These are phyloP conservation scores for Tachystola acroxantha DNA, from an alignment of 2,888 invertebrate species.

Conservation along the genomic window DNA sequence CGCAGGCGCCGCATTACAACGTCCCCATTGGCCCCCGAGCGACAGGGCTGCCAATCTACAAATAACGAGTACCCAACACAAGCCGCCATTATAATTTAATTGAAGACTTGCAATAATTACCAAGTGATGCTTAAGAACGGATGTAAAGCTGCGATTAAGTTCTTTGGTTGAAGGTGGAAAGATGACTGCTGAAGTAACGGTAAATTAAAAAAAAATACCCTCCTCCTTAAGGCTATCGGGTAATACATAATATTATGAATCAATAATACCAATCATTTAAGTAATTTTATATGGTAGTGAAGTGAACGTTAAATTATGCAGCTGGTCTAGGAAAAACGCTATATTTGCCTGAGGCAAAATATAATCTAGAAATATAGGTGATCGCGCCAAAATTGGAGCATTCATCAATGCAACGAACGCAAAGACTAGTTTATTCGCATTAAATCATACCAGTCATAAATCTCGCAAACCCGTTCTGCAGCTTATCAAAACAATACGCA, in stretches of 20 bases:
- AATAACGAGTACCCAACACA: constrained; percentile 51
- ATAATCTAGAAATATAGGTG: constrained; percentile 37
- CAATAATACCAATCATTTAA: no score
- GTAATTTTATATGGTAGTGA: no score
- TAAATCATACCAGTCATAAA: constrained; percentile 77
- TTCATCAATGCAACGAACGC: constrained; percentile 67
- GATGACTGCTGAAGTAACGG: neutral
- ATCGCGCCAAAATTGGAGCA: constrained; percentile 59
- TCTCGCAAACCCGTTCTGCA: constrained; percentile 74
- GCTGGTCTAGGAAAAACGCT: no score
- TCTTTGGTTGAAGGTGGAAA: constrained; percentile 10
- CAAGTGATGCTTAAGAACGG: constrained; percentile 31
- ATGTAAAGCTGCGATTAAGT: constrained; percentile 38
- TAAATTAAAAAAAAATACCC: no score
- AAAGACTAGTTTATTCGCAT: constrained; percentile 75
- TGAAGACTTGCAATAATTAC: constrained; percentile 51
- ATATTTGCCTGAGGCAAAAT: constrained; percentile 5
- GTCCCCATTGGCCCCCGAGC: constrained; percentile 63
- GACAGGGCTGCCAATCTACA: constrained; percentile 68
- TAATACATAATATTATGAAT: no score
- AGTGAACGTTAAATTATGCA: no score
- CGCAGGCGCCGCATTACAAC: constrained; percentile 68
- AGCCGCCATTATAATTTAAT: constrained; percentile 63
- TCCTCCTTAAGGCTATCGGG: no score
- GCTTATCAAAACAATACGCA: constrained; percentile 79